Evolutionary conservation across 2,888 invertebrate species (phyloP).

Genomic region (Oxyteleia sp.): DNA sequence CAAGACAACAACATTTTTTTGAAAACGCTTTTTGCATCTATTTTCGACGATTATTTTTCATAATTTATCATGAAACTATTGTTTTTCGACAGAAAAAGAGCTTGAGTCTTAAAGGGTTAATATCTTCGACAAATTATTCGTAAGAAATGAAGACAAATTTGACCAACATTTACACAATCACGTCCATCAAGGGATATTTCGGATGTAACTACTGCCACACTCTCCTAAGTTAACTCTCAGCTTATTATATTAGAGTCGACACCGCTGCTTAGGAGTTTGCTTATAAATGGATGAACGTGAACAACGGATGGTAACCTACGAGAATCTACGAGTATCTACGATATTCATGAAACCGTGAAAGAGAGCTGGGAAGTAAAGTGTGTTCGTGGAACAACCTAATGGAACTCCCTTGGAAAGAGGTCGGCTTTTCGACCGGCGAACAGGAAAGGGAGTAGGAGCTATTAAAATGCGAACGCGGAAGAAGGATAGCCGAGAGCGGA

Average conservation of each 20-base stretch:
- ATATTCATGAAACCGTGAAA: conserved; percentile 37
- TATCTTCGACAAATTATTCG: no score
- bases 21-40: no score
- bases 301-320: background rate
- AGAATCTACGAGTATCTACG: background rate
- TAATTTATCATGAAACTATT: no score
- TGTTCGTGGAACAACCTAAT: conserved; percentile 23
- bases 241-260: background rate
- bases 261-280: background rate
- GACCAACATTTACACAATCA: no score
- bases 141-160: no score
- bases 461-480: background rate
- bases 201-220: background rate
- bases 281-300: background rate
- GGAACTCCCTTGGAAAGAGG: conserved; percentile 25
- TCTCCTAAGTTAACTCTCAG: background rate
- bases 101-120: no score
- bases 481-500: conserved; percentile 7
- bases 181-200: background rate
- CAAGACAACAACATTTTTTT: no score
- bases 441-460: background rate
- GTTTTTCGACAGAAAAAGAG: no score
- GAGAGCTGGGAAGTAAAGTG: conserved; percentile 13
- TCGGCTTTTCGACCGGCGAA: conserved; percentile 26
- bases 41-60: no score